Evolutionary conservation across 2,888 invertebrate species (phyloP), one percentile per base, ranked within the genome.

Genomic region (Chironomus riparius): DNA sequence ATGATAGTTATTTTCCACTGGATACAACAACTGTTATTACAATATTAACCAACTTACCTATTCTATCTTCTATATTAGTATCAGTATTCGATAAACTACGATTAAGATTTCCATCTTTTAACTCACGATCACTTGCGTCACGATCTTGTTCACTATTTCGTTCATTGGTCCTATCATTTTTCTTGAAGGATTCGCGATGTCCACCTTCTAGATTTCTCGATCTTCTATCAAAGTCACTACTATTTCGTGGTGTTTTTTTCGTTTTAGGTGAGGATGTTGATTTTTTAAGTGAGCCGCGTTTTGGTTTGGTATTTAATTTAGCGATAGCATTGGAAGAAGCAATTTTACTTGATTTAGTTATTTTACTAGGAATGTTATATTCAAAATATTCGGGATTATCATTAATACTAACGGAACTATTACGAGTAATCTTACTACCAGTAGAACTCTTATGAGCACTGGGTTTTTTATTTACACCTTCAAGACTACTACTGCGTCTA

Each of bases 1-100:
- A n/a, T n/a, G n/a, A n/a, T n/a, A n/a, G n/a, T n/a, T n/a, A n/a
- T n/a, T n/a, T n/a, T n/a, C n/a, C n/a, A n/a, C n/a, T n/a, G n/a
- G n/a, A n/a, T n/a, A n/a, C n/a, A n/a, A n/a, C n/a, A n/a, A n/a
- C n/a, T n/a, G n/a, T n/a, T n/a, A n/a, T n/a, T n/a, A n/a, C n/a
- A n/a, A n/a, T n/a, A n/a, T n/a, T n/a, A n/a, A n/a, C n/a, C n/a
- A 47, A 71, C 86, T 86, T 81, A 91, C 91, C 91, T 80, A 88
- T 90, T 89, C 94, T 94, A 83, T 95, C 94, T 81, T 94, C 94
- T 10, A 90, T 88, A 48, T 92, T 92, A 71, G 90, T 90, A 81
- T 93, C 93, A 22, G 92, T 90, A 83, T 92, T 92, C 80, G 92
- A 92, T 78, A 93, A 87, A 85, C 93, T 93, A 80, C 93, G 88